A percentile compares a stretch with the other conserved stretches of the same genome.
phyloP scores from a whole-genome alignment of 2,888 invertebrate species.

The Rhabditophanes sp. region DNA sequence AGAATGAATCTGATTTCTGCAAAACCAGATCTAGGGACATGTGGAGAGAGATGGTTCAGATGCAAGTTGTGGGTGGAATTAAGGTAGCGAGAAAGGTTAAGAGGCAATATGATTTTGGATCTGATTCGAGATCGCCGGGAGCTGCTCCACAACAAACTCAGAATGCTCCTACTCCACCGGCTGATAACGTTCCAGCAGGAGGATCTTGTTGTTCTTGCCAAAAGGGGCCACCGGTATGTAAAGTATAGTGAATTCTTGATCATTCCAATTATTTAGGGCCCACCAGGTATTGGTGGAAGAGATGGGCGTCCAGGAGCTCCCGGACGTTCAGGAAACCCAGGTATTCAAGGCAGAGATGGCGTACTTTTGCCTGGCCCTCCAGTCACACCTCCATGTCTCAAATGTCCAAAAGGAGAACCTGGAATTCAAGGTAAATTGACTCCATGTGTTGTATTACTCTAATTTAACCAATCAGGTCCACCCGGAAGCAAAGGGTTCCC shows the following conservation, averaged over 20 bases:
- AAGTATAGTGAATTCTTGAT: constrained; percentile 1
- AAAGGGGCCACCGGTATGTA: constrained; percentile 24
- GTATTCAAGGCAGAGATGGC: constrained; percentile 31
- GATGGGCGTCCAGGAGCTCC: constrained; percentile 37
- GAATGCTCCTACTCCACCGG: too few relatives aligned
- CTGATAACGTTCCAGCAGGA: too few relatives aligned
- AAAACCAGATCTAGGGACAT: constrained; percentile 43
- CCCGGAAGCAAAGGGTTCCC: constrained; percentile 35
- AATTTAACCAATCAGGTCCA: too few relatives aligned
- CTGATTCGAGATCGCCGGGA: too few relatives aligned
- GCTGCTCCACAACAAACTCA: too few relatives aligned
- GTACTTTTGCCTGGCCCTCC: constrained; percentile 42
- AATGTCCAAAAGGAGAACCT: constrained; percentile 29
- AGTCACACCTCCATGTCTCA: constrained; percentile 44
- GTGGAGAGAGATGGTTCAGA: constrained; percentile 43
- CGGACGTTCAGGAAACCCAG: constrained; percentile 35
- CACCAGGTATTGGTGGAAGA: constrained; percentile 28
- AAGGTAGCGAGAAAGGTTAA: too few relatives aligned
- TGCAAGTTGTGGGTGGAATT: too few relatives aligned
- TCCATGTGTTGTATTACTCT: constrained; percentile 9
- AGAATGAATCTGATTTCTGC: constrained; percentile 44
- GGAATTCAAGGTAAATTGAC: constrained; percentile 13
- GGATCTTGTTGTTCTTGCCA: constrained; percentile 42
- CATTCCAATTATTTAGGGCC: constrained; percentile 11
- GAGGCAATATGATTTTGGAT: too few relatives aligned